Base-by-base conservation (phyloP, 2,888 invertebrate genomes). In the Ophion obscuratus region DNA sequence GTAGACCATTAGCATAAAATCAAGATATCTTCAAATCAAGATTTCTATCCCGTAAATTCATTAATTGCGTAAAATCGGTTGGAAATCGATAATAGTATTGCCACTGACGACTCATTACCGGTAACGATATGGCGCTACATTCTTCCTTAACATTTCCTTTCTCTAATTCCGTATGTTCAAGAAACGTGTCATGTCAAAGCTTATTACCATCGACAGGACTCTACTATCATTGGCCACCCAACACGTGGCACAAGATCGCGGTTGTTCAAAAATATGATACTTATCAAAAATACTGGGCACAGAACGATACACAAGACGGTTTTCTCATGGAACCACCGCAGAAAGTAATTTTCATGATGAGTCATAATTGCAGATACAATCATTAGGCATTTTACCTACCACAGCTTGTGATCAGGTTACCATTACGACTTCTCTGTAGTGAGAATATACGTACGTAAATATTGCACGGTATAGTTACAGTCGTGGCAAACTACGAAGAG, bases 321-420 rank as follows among this genome's bases (percentile, higher is more conserved):
- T 84, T 77, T 24, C 59, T 78, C 59, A 59, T 24, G 57, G 59
- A 81, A 85, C 20, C 24, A 70, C 74, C 76, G 40, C 81, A 77
- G 61, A 74, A 71, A 71, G 70, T 85, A 66, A 85, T 83, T 80
- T 83, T 64, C 62, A 75, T 31, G 85, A 85, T 75, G 73, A 78
- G 75, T 81, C 74, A 61, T 85, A 75, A 85, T 85, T 84, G 73
- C 81, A 79, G 83, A 85, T 79, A 76, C 75, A 70, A 74, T 71
- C 79, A 76, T 81, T 77, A 71, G 75, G 68, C 68, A 74, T 71
- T 73, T 53, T 73, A 78, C 80, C 74, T 66, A 75, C 27, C 81
- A 59, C n/a, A 59, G 73, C 81, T 81, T 80, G 66, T 84, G 75
- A 87, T 81, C 83, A 83, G 83, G 83, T 85, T 77, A 67, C 77